Base-by-base conservation (phyloP, 2,888 invertebrate genomes). In the Automeris io region DNA sequence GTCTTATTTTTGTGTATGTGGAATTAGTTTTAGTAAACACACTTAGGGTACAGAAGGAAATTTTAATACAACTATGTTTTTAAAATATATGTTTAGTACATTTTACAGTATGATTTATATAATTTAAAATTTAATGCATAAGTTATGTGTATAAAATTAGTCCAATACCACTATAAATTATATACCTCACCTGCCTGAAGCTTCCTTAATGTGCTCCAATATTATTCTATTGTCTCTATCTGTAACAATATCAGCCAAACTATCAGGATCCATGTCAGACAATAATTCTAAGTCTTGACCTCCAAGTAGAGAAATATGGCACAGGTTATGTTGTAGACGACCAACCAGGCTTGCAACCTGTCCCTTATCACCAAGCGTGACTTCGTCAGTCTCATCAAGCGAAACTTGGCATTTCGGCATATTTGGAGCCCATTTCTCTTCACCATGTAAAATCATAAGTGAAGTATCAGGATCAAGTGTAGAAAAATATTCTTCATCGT, bases 401-500 rank as follows among this genome's bases (percentile, higher is more conserved):
- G 88, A 88, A 26, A 90, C 82, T 57, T 90, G 90, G 57, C 91
- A 90, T 45, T 88, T 88, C 1, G 90, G 90, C 74, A 88, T 87
- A 49, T 88, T 86, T 2, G 89, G 90, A 41, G 88, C 80, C 95
- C 95, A 95, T 65, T 92, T 93, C 70, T 95, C 92, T 51, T 90
- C 90, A 5, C 91, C 91, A 47, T 90, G 90, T 36, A 96, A 88
- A 35, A 95, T 90, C 92, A 96, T 95, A 45, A 95, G 88, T 61
- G 91, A 92, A 11, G 96, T 95, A 62, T 97, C 95, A 48, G 92
- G 92, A 57, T 96, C 96, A 47, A 97, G 85, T 2, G 96, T 96
- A 33, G 92, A 93, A 74, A 97, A 97, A 77, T 97, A 97, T 70
- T 96, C 96, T 71, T 97, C 97, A 65, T 97, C 97, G 59, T 97